Conservation (phyloP, 1,140 invertebrate genomes). For the Aricia agestis region DNA sequence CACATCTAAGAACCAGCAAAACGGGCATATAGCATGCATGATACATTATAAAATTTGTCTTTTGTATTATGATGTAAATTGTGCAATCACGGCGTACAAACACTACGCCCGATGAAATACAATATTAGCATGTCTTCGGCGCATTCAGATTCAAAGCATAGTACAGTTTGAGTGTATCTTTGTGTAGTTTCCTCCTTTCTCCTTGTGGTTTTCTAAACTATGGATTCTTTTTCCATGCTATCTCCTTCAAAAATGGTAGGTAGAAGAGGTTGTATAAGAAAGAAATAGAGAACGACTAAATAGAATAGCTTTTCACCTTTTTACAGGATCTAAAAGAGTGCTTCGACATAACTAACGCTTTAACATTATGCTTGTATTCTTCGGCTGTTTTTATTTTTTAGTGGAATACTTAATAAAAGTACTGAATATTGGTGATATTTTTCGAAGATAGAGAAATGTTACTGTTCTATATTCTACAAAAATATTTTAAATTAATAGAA, state of each 20-base stretch:
- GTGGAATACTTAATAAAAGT: neutral
- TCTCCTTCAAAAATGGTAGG: constrained; percentile 73
- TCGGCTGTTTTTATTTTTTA: constrained; percentile 4
- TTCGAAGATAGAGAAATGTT: neutral
- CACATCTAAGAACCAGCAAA: no score
- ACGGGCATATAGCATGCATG: no score
- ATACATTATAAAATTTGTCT: neutral
- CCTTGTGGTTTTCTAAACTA: constrained; percentile 49
- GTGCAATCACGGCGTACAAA: neutral
- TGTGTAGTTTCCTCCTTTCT: constrained; percentile 26
- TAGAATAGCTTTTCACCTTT: constrained; percentile 19
- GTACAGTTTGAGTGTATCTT: constrained; percentile 19
- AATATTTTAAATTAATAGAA: no score
- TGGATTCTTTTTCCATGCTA: constrained; percentile 73
- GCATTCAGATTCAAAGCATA: constrained; percentile 32
- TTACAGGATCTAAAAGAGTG: constrained; percentile 16
- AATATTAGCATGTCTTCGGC: constrained; percentile 15
- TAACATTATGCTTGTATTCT: neutral
- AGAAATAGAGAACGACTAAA: constrained; percentile 44
- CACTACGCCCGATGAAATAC: neutral
- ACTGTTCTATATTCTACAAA: neutral
- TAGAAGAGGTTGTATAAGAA: constrained; percentile 73
- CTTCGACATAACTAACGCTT: constrained; percentile 17
- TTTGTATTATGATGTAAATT: neutral
- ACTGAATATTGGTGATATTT: neutral